Conservation (phyloP, 2,113 vertebrate genomes). For the Crotalus helleri region DNA sequence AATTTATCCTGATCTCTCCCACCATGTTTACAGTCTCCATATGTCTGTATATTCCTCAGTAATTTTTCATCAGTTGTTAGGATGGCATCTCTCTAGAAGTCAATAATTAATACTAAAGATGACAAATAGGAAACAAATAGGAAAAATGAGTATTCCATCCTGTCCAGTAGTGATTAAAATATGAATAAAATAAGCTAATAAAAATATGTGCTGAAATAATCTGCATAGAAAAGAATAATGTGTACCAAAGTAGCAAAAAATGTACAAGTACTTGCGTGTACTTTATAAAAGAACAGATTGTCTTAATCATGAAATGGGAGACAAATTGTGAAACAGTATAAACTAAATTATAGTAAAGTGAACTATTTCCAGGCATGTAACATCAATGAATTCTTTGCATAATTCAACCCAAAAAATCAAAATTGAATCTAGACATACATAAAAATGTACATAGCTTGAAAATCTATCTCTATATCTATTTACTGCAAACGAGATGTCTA, state of each 20-base stretch:
- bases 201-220: slow-evolving; percentile 49
- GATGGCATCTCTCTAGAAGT: slow-evolving; percentile 57
- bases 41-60: not conserved
- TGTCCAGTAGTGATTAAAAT: slow-evolving; percentile 45
- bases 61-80: not conserved
- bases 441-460: not conserved
- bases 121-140: slow-evolving; percentile 62
- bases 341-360: slow-evolving; percentile 29
- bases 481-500: not conserved
- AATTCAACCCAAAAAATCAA: fast-evolving
- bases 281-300: slow-evolving; percentile 60
- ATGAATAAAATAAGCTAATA: slow-evolving; percentile 42
- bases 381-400: not conserved
- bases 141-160: slow-evolving; percentile 52
- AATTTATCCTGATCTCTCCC: not conserved
- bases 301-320: slow-evolving; percentile 54
- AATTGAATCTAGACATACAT: not conserved
- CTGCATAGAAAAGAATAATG: slow-evolving; percentile 40
- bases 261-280: slow-evolving; percentile 10
- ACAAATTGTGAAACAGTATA: slow-evolving; percentile 42
- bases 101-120: slow-evolving; percentile 59
- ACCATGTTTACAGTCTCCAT: not conserved
- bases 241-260: slow-evolving; percentile 38
- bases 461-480: not conserved
- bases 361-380: not conserved